phyloP scores from a whole-genome alignment of 2,797 vertebrate genomes.

The Amblyopsis hoosieri region DNA sequence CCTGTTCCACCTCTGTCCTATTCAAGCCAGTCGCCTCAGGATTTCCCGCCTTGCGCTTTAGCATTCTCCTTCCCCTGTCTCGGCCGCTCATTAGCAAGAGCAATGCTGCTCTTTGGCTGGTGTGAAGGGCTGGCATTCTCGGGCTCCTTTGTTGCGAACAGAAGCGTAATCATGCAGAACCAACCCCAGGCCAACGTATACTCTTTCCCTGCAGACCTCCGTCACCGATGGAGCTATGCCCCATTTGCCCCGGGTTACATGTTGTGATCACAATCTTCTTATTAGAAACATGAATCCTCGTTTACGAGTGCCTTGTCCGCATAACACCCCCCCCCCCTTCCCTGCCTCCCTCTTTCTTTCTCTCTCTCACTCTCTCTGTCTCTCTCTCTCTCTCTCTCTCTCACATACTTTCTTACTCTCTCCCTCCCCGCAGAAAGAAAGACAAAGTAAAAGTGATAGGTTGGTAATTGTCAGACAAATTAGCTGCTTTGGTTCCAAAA shows the following conservation, averaged over 20 bases:
- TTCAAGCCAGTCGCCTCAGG: constrained; percentile 44
- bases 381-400: background rate
- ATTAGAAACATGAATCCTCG: constrained; percentile 60
- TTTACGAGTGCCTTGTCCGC: constrained; percentile 11
- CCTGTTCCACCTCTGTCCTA: constrained; percentile 34
- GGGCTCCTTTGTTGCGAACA: constrained; percentile 39
- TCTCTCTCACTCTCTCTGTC: background rate
- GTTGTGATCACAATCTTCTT: constrained; percentile 63
- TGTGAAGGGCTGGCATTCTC: constrained; percentile 26
- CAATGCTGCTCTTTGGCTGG: constrained; percentile 23
- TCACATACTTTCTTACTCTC: constrained; percentile 2
- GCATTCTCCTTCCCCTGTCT: constrained; percentile 40
- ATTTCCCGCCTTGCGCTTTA: constrained; percentile 41
- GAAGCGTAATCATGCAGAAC: constrained; percentile 63
- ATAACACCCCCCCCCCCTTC: constrained; percentile 6
- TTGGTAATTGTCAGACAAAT: constrained; percentile 39
- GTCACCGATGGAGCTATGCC: constrained; percentile 50
- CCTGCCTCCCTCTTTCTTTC: constrained; percentile 3
- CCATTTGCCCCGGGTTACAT: constrained; percentile 59
- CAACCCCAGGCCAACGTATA: constrained; percentile 9
- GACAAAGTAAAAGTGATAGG: constrained; percentile 27
- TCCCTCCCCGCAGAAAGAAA: constrained; percentile 10
- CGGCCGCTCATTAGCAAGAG: constrained; percentile 17
- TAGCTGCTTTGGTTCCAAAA: constrained; percentile 4
- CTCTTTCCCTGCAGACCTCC: constrained; percentile 48